These are phyloP conservation scores for Muscicapa adusta DNA, from an alignment of 2,113 vertebrate genomes.

Conservation along the genomic window DNA sequence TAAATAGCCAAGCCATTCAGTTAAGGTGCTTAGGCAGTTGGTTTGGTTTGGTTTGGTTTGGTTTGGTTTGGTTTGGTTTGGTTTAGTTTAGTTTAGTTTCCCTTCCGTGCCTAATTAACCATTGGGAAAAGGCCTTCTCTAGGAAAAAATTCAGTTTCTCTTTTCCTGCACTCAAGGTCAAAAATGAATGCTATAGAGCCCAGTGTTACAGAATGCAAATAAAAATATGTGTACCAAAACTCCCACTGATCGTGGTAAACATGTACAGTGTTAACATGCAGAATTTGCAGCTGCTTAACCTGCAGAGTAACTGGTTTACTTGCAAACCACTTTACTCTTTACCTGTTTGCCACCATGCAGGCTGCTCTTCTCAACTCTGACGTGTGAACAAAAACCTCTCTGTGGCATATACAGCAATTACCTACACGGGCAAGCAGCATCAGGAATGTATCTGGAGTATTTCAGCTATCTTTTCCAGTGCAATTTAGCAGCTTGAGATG, in stretches of 20 bases:
- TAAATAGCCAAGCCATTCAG: background rate
- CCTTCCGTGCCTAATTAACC: background rate
- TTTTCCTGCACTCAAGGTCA: background rate
- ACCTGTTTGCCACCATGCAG: background rate
- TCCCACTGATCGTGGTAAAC: background rate
- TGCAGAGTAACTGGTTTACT: background rate
- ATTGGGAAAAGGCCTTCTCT: background rate
- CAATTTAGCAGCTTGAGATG: conserved; percentile 1
- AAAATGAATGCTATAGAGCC: background rate
- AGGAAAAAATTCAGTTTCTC: background rate
- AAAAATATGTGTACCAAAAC: background rate
- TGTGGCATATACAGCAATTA: background rate
- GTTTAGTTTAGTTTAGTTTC: background rate
- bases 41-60: background rate
- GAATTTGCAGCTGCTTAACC: background rate
- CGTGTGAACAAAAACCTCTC: background rate
- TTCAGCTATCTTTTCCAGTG: background rate
- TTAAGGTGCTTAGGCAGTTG: background rate
- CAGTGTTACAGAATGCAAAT: background rate
- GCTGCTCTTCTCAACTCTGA: background rate
- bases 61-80: background rate
- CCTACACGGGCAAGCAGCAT: background rate
- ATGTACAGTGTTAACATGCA: fast-evolving
- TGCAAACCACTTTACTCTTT: background rate
- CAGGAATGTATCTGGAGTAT: background rate